Evolutionary conservation across 1,140 invertebrate genomes (phyloP).

Genomic region (Magallana gigas): DNA sequence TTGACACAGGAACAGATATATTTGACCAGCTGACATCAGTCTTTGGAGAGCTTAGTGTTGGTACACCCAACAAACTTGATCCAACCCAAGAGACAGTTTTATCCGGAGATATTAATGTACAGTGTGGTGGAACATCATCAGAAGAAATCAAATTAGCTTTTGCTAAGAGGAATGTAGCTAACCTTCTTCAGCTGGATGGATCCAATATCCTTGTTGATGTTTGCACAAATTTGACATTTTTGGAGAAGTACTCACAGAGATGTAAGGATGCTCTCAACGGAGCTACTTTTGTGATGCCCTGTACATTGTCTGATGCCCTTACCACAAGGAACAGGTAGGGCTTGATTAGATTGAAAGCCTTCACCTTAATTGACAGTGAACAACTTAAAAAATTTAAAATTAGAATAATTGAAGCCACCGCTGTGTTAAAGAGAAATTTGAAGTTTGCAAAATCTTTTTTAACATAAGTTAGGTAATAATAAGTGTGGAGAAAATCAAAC

Average conservation of each 20-base stretch:
- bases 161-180: conserved; percentile 82
- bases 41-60: conserved; percentile 74
- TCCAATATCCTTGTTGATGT: conserved; percentile 89
- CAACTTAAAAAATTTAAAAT: too few species aligned
- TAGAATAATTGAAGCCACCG: too few species aligned
- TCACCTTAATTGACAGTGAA: too few species aligned
- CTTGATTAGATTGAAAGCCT: too few species aligned
- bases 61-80: conserved; percentile 61
- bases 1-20: conserved; percentile 79
- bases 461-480: too few species aligned
- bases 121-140: conserved; percentile 72
- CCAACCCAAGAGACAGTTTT: conserved; percentile 65
- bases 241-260: conserved; percentile 87
- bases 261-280: conserved; percentile 86
- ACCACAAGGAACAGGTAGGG: conserved; percentile 84
- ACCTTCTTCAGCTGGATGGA: conserved; percentile 86
- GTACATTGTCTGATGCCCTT: conserved; percentile 87
- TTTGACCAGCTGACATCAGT: conserved; percentile 80
- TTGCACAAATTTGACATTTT: conserved; percentile 86
- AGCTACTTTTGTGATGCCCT: conserved; percentile 84
- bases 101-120: conserved; percentile 72
- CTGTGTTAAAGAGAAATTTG: too few species aligned
- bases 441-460: too few species aligned
- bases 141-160: conserved; percentile 80
- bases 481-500: too few species aligned